phyloP scores from a whole-genome alignment of 2,888 invertebrate genomes.

The Brachynemurus nebulosus region DNA sequence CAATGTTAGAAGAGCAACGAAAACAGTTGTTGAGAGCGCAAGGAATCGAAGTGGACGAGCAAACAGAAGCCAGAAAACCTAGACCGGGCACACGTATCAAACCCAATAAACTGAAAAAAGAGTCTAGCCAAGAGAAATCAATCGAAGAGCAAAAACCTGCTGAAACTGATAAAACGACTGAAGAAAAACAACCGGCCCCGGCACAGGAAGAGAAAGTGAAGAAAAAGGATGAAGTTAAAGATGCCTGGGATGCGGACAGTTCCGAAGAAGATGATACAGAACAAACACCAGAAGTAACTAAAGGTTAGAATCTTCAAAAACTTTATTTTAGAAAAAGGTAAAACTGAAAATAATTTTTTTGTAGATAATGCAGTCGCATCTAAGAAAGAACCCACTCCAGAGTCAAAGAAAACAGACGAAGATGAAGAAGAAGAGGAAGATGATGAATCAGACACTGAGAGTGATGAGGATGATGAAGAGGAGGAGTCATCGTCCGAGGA shows the following conservation, averaged over 20 bases:
- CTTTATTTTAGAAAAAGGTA: not conserved
- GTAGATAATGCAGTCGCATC: not conserved
- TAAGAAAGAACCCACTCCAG: constrained; percentile 3
- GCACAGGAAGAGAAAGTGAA: constrained; percentile 25
- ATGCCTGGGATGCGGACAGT: constrained; percentile 74
- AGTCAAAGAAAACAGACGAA: constrained; percentile 29
- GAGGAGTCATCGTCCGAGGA: constrained; percentile 30
- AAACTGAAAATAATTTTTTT: not conserved
- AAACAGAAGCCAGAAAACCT: constrained; percentile 45
- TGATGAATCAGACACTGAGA: constrained; percentile 29
- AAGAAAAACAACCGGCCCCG: constrained; percentile 24
- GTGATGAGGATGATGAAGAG: constrained; percentile 19
- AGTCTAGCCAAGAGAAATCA: constrained; percentile 41
- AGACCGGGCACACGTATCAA: constrained; percentile 62
- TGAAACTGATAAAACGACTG: constrained; percentile 12
- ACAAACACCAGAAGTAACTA: not conserved
- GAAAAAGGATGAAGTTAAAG: constrained; percentile 51
- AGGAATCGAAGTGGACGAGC: constrained; percentile 33
- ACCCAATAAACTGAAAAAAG: constrained; percentile 52
- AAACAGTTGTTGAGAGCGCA: constrained; percentile 41
- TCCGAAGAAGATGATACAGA: constrained; percentile 35
- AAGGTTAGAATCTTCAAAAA: too few relatives aligned
- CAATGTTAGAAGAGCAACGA: constrained; percentile 80
- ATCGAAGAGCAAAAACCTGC: constrained; percentile 16
- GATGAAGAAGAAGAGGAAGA: constrained; percentile 36